phyloP scores from a whole-genome alignment of 2,113 vertebrate species.

The Hippolais icterina region DNA sequence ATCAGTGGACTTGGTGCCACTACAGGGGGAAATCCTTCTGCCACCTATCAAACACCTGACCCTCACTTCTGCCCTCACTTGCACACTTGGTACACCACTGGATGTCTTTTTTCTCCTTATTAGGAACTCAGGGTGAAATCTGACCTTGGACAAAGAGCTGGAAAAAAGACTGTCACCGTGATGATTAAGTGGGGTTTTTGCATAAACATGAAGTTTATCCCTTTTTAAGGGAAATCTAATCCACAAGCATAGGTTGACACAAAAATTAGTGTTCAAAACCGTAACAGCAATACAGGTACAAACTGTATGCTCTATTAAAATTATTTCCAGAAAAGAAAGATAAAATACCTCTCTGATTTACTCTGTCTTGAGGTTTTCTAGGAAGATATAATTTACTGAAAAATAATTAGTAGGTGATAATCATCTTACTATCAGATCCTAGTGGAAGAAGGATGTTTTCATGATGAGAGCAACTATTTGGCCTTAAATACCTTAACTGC shows the following conservation, averaged over 20 bases:
- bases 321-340: neutral
- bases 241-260: neutral
- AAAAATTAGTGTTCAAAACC: neutral
- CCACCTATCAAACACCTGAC: neutral
- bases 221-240: conserved; percentile 30
- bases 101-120: neutral
- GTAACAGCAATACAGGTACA: accelerated
- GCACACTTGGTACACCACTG: neutral
- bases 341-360: neutral
- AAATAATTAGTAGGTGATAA: neutral
- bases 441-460: neutral
- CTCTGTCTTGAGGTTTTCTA: neutral
- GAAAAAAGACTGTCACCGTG: conserved; percentile 19
- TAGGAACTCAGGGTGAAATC: neutral
- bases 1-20: neutral
- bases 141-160: conserved; percentile 15
- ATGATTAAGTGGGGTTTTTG: conserved; percentile 37
- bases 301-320: neutral
- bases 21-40: neutral
- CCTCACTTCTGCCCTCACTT: neutral
- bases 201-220: neutral
- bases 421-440: neutral
- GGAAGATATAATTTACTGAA: neutral
- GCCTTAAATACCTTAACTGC: neutral
- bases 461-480: neutral